These are phyloP conservation scores for Hyposoter dolosus DNA, from an alignment of 2,888 invertebrate genomes.

Conservation along the genomic window DNA sequence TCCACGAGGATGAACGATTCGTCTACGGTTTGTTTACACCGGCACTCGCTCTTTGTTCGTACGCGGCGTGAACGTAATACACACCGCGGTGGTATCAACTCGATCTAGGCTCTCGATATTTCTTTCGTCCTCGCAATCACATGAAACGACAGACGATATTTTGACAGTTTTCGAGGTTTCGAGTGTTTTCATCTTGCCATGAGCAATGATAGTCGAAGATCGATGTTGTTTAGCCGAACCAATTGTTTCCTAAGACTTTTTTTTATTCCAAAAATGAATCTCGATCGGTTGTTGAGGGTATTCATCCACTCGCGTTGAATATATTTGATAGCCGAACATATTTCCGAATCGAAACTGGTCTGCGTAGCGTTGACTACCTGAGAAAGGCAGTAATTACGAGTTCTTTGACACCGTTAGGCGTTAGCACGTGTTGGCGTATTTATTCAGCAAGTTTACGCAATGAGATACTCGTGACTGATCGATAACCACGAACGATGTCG, in stretches of 20 bases:
- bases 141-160: conserved; percentile 28
- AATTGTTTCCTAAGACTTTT: neutral
- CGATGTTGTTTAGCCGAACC: neutral
- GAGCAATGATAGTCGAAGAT: conserved; percentile 1
- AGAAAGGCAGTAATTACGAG: neutral
- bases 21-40: conserved; percentile 23
- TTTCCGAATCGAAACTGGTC: neutral
- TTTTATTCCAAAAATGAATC: neutral
- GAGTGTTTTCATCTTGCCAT: neutral
- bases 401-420: neutral
- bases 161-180: conserved; percentile 41
- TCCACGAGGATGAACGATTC: neutral
- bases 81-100: neutral
- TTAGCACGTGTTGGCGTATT: neutral
- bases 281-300: neutral
- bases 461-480: neutral
- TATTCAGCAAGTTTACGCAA: neutral
- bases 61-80: neutral
- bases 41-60: conserved; percentile 20
- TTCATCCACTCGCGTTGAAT: neutral
- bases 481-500: neutral
- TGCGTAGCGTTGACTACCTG: neutral
- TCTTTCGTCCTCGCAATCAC: conserved; percentile 14
- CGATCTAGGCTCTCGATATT: neutral
- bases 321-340: neutral